Evolutionary conservation across 1,140 invertebrate species (phyloP).

Genomic region (Ylistrum balloti): DNA sequence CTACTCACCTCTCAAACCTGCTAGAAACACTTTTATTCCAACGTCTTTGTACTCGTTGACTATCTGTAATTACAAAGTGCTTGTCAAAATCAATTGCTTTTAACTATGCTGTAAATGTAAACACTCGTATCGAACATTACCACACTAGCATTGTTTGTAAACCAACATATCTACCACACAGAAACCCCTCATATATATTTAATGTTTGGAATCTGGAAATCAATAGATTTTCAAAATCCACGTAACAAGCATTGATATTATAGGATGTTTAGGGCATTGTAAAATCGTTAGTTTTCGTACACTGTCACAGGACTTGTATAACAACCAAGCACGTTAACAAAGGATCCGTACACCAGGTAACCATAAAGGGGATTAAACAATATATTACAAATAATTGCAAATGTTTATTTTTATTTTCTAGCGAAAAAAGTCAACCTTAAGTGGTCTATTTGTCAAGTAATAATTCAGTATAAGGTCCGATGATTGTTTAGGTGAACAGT

Average conservation of each 20-base stretch:
- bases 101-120: background rate
- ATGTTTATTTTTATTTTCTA: no score
- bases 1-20: slow-evolving; percentile 77
- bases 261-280: background rate
- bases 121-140: background rate
- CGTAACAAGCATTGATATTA: background rate
- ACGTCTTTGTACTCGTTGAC: slow-evolving; percentile 75
- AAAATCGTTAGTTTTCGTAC: no score
- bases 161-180: no score
- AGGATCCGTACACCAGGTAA: no score
- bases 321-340: no score
- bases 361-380: no score
- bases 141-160: background rate
- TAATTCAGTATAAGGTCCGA: no score
- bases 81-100: slow-evolving; percentile 16
- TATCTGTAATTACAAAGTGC: slow-evolving; percentile 68
- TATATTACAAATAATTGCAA: no score
- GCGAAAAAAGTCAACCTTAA: no score
- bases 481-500: no score
- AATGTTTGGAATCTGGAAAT: background rate
- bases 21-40: slow-evolving; percentile 76
- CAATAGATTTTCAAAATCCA: background rate
- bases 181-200: background rate
- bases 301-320: no score
- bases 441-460: no score